phyloP scores from a whole-genome alignment of 2,113 vertebrate species.

The Siniperca chuatsi region DNA sequence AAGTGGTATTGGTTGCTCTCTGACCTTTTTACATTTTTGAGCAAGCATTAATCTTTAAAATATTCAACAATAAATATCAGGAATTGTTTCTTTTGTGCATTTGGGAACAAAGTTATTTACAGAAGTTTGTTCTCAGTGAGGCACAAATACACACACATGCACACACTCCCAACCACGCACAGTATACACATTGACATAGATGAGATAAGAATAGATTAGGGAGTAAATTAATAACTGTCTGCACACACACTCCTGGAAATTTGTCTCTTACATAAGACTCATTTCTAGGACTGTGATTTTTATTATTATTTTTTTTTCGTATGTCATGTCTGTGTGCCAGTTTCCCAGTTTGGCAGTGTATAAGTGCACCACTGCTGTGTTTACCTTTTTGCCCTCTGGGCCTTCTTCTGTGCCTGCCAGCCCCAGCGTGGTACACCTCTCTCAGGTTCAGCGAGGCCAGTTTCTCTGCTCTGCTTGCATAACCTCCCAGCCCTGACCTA shows the following conservation, averaged over 20 bases:
- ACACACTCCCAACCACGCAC: conserved; percentile 3
- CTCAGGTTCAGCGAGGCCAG: conserved; percentile 62
- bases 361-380: neutral
- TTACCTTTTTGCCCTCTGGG: conserved; percentile 49
- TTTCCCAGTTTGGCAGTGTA: neutral
- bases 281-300: conserved; percentile 34
- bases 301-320: neutral
- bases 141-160: conserved; percentile 5
- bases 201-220: conserved; percentile 52
- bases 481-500: conserved; percentile 68
- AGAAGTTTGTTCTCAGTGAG: neutral
- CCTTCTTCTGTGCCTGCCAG: conserved; percentile 35
- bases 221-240: conserved; percentile 63
- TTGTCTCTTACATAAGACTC: conserved; percentile 42
- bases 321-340: neutral
- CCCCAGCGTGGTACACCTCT: conserved; percentile 31
- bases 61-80: neutral
- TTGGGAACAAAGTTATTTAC: neutral
- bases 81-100: neutral
- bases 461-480: conserved; percentile 52
- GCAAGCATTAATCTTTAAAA: neutral
- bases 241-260: conserved; percentile 49
- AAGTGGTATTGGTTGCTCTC: neutral
- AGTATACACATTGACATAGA: conserved; percentile 23
- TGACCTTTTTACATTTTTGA: neutral